A percentile compares a stretch with the other conserved stretches of the same genome.
These are phyloP conservation scores for Cephus cinctus DNA, from an alignment of 1,140 invertebrate genomes.

Conservation along the genomic window DNA sequence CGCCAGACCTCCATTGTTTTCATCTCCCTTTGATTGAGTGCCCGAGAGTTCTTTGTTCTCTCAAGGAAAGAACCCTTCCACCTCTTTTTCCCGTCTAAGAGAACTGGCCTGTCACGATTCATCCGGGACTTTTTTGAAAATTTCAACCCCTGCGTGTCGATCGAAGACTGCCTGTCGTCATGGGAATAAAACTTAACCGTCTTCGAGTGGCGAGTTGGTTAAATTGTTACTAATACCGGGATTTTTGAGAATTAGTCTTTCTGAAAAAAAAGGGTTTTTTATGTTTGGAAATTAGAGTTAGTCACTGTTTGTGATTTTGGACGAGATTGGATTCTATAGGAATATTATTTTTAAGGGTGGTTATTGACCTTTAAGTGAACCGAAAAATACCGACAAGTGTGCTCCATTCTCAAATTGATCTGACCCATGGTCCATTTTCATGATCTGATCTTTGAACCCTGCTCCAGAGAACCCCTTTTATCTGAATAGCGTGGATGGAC, in stretches of 20 bases:
- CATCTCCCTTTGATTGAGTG: slow-evolving; percentile 52
- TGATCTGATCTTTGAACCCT: slow-evolving; percentile 26
- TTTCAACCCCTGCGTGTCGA: too few relatives aligned
- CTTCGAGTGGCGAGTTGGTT: background rate
- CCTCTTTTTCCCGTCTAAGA: slow-evolving; percentile 15
- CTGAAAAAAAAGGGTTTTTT: background rate
- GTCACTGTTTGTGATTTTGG: too few relatives aligned
- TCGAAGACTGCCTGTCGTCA: background rate
- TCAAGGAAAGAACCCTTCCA: slow-evolving; percentile 5
- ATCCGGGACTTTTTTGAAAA: background rate
- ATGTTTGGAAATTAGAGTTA: too few relatives aligned
- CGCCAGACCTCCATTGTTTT: slow-evolving; percentile 50
- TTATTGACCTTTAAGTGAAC: too few relatives aligned
- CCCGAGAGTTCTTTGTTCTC: slow-evolving; percentile 30
- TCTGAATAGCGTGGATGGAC: slow-evolving; percentile 38
- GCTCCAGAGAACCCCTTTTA: slow-evolving; percentile 1
- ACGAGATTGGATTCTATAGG: too few relatives aligned
- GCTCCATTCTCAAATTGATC: too few relatives aligned
- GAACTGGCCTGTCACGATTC: background rate
- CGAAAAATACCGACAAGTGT: too few relatives aligned
- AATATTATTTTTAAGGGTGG: too few relatives aligned
- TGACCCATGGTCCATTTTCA: background rate
- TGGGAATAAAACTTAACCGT: background rate
- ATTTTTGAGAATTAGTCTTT: background rate
- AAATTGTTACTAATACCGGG: background rate